Percentiles rank a stretch among this genome's conserved stretches.
phyloP scores from a whole-genome alignment of 2,113 vertebrate species.

The Cathartes aura region DNA sequence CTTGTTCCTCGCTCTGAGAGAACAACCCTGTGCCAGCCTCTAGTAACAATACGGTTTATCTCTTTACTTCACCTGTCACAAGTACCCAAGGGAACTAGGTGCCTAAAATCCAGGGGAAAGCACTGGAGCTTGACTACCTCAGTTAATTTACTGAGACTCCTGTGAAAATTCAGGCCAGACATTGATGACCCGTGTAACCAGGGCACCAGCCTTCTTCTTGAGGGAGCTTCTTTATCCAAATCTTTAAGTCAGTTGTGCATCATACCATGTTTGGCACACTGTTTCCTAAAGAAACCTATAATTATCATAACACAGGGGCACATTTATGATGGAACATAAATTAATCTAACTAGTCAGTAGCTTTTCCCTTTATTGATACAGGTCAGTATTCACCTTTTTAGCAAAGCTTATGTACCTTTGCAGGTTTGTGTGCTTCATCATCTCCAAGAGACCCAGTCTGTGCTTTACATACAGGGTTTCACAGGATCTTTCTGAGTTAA shows the following conservation, averaged over 20 bases:
- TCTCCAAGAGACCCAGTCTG: rapidly evolving
- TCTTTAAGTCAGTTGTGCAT: background rate
- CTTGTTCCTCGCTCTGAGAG: background rate
- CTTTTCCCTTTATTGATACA: background rate
- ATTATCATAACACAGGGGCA: background rate
- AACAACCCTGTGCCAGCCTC: background rate
- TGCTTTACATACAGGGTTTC: background rate
- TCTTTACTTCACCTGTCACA: background rate
- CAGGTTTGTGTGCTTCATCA: background rate
- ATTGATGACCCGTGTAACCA: rapidly evolving
- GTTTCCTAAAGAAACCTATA: background rate
- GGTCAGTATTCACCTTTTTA: background rate
- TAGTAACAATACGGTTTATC: background rate
- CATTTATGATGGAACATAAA: background rate
- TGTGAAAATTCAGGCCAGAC: background rate
- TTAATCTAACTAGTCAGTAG: background rate
- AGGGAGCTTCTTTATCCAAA: background rate
- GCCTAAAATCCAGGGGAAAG: background rate
- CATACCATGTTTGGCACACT: background rate
- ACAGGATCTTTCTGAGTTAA: background rate
- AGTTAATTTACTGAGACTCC: background rate
- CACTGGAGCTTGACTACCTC: background rate
- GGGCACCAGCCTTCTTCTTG: background rate
- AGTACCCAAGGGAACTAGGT: background rate
- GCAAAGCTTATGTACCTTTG: background rate